phyloP scores from a whole-genome alignment of 2,888 invertebrate species.

The Eudemis profundana region DNA sequence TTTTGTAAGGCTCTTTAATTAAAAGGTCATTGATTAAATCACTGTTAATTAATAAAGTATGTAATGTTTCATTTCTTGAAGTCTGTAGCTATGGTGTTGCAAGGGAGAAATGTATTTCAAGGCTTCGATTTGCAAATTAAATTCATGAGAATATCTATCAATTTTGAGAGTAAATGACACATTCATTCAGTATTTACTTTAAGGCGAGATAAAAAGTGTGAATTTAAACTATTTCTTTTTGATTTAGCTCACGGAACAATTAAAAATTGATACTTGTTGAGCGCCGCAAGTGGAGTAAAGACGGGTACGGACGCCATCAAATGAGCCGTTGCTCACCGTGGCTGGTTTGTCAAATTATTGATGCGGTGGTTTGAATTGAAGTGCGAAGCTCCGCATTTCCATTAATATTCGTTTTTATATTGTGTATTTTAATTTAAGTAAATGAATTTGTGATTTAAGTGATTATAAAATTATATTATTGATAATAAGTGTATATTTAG shows the following conservation, averaged over 20 bases:
- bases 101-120: conserved; percentile 49
- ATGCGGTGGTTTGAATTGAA: conserved; percentile 85
- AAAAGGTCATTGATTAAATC: conserved; percentile 31
- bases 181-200: not conserved
- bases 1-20: conserved; percentile 1
- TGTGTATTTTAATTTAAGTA: conserved; percentile 50
- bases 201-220: not conserved
- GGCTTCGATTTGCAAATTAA: conserved; percentile 28
- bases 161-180: not conserved
- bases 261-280: conserved; percentile 57
- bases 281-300: conserved; percentile 69
- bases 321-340: conserved; percentile 61
- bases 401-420: conserved; percentile 57
- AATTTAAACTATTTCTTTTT: not conserved
- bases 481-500: conserved; percentile 59
- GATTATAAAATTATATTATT: conserved; percentile 56
- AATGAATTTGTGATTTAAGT: conserved; percentile 53
- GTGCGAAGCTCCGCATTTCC: conserved; percentile 72
- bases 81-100: conserved; percentile 68
- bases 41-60: conserved; percentile 47
- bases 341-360: conserved; percentile 82
- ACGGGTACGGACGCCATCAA: conserved; percentile 76
- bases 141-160: not conserved
- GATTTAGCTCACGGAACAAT: conserved; percentile 1
- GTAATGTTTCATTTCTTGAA: conserved; percentile 52